Percentiles rank a stretch among this genome's conserved stretches.
Evolutionary conservation across 2,888 invertebrate genomes (phyloP).

Genomic region (Cylindroiulus punctatus): DNA sequence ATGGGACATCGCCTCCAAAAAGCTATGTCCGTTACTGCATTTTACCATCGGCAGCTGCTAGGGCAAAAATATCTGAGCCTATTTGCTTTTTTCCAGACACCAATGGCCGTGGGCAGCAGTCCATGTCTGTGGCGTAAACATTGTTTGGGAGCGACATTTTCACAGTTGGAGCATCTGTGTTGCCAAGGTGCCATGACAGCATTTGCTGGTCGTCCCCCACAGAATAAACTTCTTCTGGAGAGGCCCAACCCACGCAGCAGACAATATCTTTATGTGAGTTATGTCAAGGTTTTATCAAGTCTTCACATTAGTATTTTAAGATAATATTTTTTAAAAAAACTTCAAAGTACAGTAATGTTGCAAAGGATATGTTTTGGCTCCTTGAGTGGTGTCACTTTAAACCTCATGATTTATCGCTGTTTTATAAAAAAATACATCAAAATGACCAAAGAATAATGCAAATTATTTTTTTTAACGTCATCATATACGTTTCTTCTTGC

Average conservation of each 20-base stretch:
- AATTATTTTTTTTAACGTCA: too few relatives aligned
- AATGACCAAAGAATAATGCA: background rate
- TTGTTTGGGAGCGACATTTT: slow-evolving; percentile 83
- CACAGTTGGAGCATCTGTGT: slow-evolving; percentile 76
- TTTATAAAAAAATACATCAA: background rate
- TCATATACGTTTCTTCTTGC: too few relatives aligned
- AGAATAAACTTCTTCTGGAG: slow-evolving; percentile 91
- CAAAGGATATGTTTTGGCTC: slow-evolving; percentile 75
- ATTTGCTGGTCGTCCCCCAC: slow-evolving; percentile 93
- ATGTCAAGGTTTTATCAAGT: slow-evolving; percentile 43
- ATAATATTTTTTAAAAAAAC: background rate
- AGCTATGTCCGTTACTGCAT: background rate
- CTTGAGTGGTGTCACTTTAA: slow-evolving; percentile 81
- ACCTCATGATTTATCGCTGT: slow-evolving; percentile 73
- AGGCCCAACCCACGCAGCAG: slow-evolving; percentile 92
- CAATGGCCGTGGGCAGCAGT: slow-evolving; percentile 77
- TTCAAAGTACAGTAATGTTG: background rate
- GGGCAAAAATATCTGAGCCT: slow-evolving; percentile 81
- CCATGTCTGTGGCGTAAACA: slow-evolving; percentile 88
- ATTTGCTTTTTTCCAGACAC: slow-evolving; percentile 63
- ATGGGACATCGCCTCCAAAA: background rate
- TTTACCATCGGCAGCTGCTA: slow-evolving; percentile 86
- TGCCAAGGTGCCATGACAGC: slow-evolving; percentile 86
- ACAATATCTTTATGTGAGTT: slow-evolving; percentile 75
- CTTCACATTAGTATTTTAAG: slow-evolving; percentile 13